A percentile compares a stretch with the other conserved stretches of the same genome.
These are phyloP conservation scores for Coelinius sp. DNA, from an alignment of 2,888 invertebrate species.

Conservation along the genomic window DNA sequence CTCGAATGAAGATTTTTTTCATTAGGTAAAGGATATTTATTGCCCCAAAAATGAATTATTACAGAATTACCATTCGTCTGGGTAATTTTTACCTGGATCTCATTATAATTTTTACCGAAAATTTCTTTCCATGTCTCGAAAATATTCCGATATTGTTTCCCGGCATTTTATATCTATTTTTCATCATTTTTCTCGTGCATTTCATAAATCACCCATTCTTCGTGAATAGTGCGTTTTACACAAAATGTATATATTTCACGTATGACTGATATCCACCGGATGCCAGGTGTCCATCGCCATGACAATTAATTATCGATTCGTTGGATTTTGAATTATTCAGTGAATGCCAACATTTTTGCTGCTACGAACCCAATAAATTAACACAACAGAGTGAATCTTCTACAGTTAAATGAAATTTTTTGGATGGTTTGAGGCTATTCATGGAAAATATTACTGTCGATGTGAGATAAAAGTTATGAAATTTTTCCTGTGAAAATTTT, in stretches of 20 bases:
- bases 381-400: not conserved
- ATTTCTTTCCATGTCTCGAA: no score
- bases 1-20: no score
- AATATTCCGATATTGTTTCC: no score
- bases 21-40: no score
- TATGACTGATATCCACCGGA: not conserved
- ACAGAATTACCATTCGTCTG: no score
- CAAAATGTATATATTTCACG: constrained; percentile 1
- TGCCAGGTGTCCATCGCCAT: not conserved
- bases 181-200: not conserved
- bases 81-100: no score
- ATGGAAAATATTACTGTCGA: not conserved
- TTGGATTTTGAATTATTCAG: constrained; percentile 1
- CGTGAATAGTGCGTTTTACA: not conserved
- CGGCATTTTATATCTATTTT: no score
- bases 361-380: constrained; percentile 6
- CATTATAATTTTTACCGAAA: no score
- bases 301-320: constrained; percentile 25
- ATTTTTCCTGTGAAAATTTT: not conserved
- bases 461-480: not conserved
- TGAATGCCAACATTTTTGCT: not conserved
- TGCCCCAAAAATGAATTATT: no score
- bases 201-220: not conserved
- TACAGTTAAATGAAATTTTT: not conserved
- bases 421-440: not conserved